phyloP scores from a whole-genome alignment of 2,888 invertebrate genomes.

The Netelia fuscicornis region DNA sequence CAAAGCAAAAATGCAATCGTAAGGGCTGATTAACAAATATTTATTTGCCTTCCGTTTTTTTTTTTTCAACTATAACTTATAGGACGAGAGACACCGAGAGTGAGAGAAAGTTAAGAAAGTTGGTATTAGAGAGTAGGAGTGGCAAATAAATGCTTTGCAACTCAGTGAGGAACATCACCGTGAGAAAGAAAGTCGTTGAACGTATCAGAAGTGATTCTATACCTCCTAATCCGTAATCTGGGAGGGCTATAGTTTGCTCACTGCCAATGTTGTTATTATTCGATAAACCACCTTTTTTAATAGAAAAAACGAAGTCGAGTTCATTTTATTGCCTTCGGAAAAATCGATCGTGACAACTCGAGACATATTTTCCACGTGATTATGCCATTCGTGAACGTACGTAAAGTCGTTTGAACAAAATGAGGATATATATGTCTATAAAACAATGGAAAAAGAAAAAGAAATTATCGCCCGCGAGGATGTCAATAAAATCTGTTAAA shows the following conservation, averaged over 20 bases:
- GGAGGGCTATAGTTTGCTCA: conserved; percentile 76
- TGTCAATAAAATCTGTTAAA: conserved; percentile 25
- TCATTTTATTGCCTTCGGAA: conserved; percentile 52
- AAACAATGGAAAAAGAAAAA: conserved; percentile 22
- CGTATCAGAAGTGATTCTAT: conserved; percentile 60
- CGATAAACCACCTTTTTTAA: conserved; percentile 63
- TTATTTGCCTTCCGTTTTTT: conserved; percentile 13
- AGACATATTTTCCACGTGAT: conserved; percentile 47
- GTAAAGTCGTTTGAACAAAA: neutral
- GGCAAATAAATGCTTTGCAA: neutral
- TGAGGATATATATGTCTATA: conserved; percentile 17
- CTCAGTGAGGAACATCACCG: conserved; percentile 3
- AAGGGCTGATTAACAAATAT: neutral
- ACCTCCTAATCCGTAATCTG: conserved; percentile 45
- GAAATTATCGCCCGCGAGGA: conserved; percentile 40
- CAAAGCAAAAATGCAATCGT: neutral
- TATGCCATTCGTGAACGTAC: neutral
- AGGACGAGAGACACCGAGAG: conserved; percentile 27
- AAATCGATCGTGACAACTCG: conserved; percentile 46
- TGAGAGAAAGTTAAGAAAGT: conserved; percentile 2
- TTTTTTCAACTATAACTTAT: neutral
- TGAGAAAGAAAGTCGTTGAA: conserved; percentile 34
- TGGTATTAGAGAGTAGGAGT: neutral
- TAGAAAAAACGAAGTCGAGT: conserved; percentile 35
- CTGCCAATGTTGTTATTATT: conserved; percentile 80